Evolutionary conservation across 2,113 vertebrate species (phyloP).

Genomic region (Phrynocephalus versicolor): DNA sequence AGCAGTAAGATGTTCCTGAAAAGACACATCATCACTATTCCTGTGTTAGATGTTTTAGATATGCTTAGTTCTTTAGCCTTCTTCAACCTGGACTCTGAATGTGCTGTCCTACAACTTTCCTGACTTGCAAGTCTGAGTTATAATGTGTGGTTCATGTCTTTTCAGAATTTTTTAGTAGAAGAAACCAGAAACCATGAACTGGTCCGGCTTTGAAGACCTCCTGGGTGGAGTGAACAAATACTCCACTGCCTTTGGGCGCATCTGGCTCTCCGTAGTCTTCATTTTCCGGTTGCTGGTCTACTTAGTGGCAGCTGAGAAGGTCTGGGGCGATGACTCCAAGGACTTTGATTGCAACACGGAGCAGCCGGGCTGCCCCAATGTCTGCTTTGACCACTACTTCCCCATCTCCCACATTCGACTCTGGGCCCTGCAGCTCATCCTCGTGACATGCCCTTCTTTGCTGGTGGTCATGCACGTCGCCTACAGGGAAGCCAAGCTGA

Average conservation of each 20-base stretch:
- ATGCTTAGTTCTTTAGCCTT: neutral
- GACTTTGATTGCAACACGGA: conserved; percentile 92
- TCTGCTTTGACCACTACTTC: conserved; percentile 93
- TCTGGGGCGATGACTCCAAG: conserved; percentile 94
- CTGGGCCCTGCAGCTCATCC: conserved; percentile 98
- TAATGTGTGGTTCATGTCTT: neutral
- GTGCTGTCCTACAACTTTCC: neutral
- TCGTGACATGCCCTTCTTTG: conserved; percentile 93
- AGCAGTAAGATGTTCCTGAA: neutral
- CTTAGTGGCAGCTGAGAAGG: conserved; percentile 88
- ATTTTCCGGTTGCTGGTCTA: conserved; percentile 94
- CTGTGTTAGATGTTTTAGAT: no score
- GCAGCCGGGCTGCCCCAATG: conserved; percentile 93
- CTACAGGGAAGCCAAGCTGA: conserved; percentile 85
- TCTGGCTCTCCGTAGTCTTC: conserved; percentile 95
- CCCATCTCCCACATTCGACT: conserved; percentile 93
- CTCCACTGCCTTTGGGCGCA: conserved; percentile 91
- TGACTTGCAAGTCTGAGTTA: neutral
- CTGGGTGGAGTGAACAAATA: conserved; percentile 92
- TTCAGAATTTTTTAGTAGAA: neutral
- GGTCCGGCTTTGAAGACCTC: conserved; percentile 86
- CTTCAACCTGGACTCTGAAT: neutral
- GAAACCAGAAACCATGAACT: conserved; percentile 83
- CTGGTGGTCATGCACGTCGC: conserved; percentile 94
- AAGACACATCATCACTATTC: no score